phyloP scores from a whole-genome alignment of 2,888 invertebrate species.

The Oxycera nigricornis region DNA sequence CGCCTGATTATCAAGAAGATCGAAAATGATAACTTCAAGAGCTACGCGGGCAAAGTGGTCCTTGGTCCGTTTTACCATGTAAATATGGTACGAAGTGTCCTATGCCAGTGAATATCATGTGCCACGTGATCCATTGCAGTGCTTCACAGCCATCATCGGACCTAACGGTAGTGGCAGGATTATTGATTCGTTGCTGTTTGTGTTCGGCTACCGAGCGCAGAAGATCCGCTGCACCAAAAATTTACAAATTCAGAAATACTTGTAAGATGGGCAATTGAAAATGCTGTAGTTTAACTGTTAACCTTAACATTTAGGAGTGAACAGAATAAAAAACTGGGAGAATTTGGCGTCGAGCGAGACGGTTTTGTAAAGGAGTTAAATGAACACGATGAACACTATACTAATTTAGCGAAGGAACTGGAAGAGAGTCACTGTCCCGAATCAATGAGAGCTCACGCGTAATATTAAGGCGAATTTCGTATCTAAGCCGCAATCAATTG shows the following conservation, averaged over 20 bases:
- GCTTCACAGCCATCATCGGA: constrained; percentile 95
- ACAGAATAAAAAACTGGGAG: constrained; percentile 67
- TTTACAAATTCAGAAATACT: constrained; percentile 73
- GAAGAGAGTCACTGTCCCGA: no score
- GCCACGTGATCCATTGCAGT: constrained; percentile 71
- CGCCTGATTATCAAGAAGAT: constrained; percentile 91
- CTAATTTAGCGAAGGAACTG: constrained; percentile 60
- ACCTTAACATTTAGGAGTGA: constrained; percentile 65
- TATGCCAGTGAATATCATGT: constrained; percentile 50
- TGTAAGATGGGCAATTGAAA: no score
- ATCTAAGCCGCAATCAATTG: no score
- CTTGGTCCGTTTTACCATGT: constrained; percentile 98
- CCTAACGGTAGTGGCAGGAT: constrained; percentile 99
- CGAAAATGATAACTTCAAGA: constrained; percentile 94
- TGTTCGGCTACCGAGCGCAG: constrained; percentile 95
- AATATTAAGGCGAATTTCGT: no score
- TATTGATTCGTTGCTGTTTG: constrained; percentile 98
- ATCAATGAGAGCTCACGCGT: no score
- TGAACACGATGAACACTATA: constrained; percentile 56
- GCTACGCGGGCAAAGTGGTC: constrained; percentile 83
- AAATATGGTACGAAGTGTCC: constrained; percentile 49
- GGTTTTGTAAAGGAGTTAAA: constrained; percentile 67
- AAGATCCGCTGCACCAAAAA: constrained; percentile 92
- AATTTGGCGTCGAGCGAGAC: constrained; percentile 69
- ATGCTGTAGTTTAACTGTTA: background rate